Evolutionary conservation across 2,888 invertebrate genomes (phyloP).

Genomic region (Latheticus oryzae): DNA sequence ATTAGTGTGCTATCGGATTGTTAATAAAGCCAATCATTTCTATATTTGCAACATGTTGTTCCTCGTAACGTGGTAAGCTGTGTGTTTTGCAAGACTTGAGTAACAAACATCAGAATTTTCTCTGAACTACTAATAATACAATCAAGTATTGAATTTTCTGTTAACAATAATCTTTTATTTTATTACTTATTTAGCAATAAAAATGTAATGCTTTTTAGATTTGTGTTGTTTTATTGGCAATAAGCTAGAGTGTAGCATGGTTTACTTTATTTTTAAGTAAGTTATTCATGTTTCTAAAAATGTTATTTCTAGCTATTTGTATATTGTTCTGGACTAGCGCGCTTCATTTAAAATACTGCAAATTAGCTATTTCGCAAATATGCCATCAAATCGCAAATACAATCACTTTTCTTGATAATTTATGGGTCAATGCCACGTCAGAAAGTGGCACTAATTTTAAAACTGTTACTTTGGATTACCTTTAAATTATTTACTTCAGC

Average conservation of each 20-base stretch:
- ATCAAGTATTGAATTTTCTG: conserved; percentile 11
- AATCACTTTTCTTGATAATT: conserved; percentile 15
- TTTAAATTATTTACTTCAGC: conserved; percentile 35
- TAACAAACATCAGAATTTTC: conserved; percentile 23
- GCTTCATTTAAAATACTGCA: conserved; percentile 33
- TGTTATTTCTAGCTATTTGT: conserved; percentile 45
- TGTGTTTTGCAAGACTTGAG: conserved; percentile 41
- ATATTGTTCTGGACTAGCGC: conserved; percentile 39
- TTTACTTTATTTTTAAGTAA: conserved; percentile 45
- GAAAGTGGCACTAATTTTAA: conserved; percentile 10
- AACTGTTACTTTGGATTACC: too few species aligned
- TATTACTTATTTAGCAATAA: conserved; percentile 35
- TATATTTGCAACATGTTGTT: conserved; percentile 41
- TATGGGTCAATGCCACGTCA: conserved; percentile 28
- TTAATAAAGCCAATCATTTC: conserved; percentile 21
- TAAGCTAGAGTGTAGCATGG: conserved; percentile 40
- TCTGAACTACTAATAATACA: conserved; percentile 21
- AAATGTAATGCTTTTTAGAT: conserved; percentile 35
- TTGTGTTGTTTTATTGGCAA: conserved; percentile 43
- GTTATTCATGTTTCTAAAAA: conserved; percentile 46
- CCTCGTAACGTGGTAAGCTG: conserved; percentile 50
- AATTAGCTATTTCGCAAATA: conserved; percentile 35
- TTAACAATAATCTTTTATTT: conserved; percentile 12
- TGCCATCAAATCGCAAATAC: conserved; percentile 17
- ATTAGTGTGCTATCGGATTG: conserved; percentile 30